Percentiles rank a stretch among this genome's conserved stretches.
phyloP scores from a whole-genome alignment of 2,888 invertebrate species.

The Odiellus spinosus region DNA sequence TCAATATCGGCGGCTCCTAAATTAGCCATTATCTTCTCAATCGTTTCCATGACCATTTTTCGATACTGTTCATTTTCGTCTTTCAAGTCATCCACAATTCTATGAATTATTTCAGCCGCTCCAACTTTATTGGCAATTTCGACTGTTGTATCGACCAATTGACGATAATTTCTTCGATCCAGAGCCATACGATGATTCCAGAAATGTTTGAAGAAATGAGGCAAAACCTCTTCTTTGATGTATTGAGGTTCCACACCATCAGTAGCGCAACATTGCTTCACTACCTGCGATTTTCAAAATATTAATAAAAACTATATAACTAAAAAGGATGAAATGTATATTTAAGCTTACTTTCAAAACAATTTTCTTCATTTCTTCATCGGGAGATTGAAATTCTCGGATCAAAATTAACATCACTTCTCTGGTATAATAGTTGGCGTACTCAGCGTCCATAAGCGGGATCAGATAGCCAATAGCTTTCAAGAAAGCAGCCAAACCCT shows the following conservation, averaged over 20 bases:
- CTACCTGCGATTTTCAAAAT: slow-evolving; percentile 44
- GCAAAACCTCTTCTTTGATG: slow-evolving; percentile 96
- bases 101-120: slow-evolving; percentile 95
- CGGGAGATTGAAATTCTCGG: slow-evolving; percentile 97
- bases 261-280: slow-evolving; percentile 99
- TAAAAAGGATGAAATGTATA: slow-evolving; percentile 3
- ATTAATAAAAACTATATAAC: slow-evolving; percentile 19
- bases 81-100: slow-evolving; percentile 96
- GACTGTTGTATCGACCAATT: slow-evolving; percentile 96
- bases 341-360: slow-evolving; percentile 62
- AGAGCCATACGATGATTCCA: slow-evolving; percentile 99
- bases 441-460: slow-evolving; percentile 99
- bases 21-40: slow-evolving; percentile 96
- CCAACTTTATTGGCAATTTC: slow-evolving; percentile 99
- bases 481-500: slow-evolving; percentile 95
- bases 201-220: slow-evolving; percentile 97
- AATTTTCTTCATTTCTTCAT: slow-evolving; percentile 99
- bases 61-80: slow-evolving; percentile 99
- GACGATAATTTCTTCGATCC: slow-evolving; percentile 91
- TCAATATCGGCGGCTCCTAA: slow-evolving; percentile 97
- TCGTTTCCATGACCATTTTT: slow-evolving; percentile 99
- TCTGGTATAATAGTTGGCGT: slow-evolving; percentile 97
- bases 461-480: slow-evolving; percentile 99
- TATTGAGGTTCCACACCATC: slow-evolving; percentile 99
- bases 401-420: slow-evolving; percentile 99